phyloP scores from a whole-genome alignment of 1,140 invertebrate species.

The Neodiprion virginianus region DNA sequence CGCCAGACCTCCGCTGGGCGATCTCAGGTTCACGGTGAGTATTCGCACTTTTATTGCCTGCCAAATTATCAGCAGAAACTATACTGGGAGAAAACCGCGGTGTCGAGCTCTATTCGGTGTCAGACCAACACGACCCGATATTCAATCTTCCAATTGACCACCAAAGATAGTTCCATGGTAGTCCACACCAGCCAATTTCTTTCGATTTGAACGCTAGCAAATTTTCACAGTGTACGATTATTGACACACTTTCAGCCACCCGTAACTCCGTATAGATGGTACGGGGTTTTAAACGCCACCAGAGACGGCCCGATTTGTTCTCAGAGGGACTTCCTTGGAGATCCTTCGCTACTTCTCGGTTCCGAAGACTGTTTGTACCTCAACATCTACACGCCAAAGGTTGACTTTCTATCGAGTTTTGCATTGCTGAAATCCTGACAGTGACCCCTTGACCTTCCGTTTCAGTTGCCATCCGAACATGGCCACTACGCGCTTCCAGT shows the following conservation, averaged over 20 bases:
- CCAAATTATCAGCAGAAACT: too few relatives aligned
- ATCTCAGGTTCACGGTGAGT: constrained; percentile 55
- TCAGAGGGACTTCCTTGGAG: constrained; percentile 35
- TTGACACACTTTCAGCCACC: constrained; percentile 29
- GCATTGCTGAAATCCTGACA: not conserved
- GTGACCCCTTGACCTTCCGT: not conserved
- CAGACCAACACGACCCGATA: too few relatives aligned
- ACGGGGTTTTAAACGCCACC: constrained; percentile 30
- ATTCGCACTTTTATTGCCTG: not conserved
- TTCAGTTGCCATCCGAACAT: not conserved
- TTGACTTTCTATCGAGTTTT: constrained; percentile 15
- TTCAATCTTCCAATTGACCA: too few relatives aligned
- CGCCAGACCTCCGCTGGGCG: constrained; percentile 57
- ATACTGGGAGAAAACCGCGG: too few relatives aligned
- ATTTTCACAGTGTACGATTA: not conserved
- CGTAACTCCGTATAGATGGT: constrained; percentile 26
- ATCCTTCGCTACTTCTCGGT: constrained; percentile 36
- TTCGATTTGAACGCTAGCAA: not conserved
- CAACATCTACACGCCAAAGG: constrained; percentile 43
- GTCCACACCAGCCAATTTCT: not conserved
- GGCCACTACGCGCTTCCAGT: constrained; percentile 58
- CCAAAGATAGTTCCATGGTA: not conserved
- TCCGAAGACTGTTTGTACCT: constrained; percentile 44
- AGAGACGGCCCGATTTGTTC: constrained; percentile 41
- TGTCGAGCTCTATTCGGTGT: too few relatives aligned